These are phyloP conservation scores for Phortica okadai DNA, from an alignment of 2,888 invertebrate genomes.

Conservation along the genomic window DNA sequence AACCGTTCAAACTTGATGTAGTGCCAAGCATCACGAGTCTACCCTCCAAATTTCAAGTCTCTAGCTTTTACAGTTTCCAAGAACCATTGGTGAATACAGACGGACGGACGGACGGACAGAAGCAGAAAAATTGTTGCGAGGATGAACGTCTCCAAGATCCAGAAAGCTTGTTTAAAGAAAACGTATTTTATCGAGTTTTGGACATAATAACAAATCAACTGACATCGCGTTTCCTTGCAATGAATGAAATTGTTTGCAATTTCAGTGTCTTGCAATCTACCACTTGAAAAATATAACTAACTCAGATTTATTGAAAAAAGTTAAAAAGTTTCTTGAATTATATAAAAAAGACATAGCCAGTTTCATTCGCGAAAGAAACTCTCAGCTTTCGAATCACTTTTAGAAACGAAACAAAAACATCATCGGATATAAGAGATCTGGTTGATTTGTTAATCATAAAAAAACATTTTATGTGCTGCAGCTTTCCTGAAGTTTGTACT, in stretches of 20 bases:
- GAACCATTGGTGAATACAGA: too few relatives aligned
- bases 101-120: too few relatives aligned
- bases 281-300: background rate
- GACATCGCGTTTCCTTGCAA: background rate
- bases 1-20: too few relatives aligned
- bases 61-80: too few relatives aligned
- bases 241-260: background rate
- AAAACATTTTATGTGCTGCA: conserved; percentile 6
- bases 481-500: conserved; percentile 19
- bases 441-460: conserved; percentile 20
- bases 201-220: background rate
- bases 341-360: background rate
- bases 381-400: background rate
- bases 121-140: background rate
- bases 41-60: too few relatives aligned
- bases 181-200: too few relatives aligned
- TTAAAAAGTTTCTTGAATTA: background rate
- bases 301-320: background rate
- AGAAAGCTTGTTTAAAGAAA: background rate
- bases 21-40: too few relatives aligned
- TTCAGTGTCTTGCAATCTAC: background rate
- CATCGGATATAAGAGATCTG: background rate
- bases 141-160: background rate
- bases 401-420: conserved; percentile 6
- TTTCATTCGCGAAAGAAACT: background rate